These are phyloP conservation scores for Listronotus bonariensis DNA, from an alignment of 1,140 invertebrate species.

Conservation along the genomic window DNA sequence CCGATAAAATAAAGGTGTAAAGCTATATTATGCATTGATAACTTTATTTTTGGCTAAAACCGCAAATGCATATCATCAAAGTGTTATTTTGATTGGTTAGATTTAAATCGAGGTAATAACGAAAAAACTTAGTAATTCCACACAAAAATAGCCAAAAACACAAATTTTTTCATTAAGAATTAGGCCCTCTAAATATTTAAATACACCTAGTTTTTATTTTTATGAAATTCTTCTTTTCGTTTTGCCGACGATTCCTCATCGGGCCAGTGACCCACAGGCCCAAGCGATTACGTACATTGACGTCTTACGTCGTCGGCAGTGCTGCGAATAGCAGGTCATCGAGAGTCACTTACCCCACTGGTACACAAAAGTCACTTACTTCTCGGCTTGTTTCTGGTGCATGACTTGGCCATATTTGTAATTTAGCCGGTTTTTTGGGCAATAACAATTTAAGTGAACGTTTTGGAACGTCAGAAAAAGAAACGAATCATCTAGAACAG, in stretches of 20 bases:
- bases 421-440: background rate
- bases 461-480: background rate
- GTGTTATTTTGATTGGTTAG: no score
- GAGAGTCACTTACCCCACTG: slow-evolving; percentile 37
- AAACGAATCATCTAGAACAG: background rate
- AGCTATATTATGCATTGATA: no score
- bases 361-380: slow-evolving; percentile 31
- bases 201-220: no score
- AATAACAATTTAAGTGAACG: background rate
- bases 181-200: no score
- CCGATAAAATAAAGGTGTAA: no score
- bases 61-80: no score
- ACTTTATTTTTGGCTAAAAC: no score
- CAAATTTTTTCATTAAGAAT: no score
- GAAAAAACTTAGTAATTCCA: no score
- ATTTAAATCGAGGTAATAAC: no score
- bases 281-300: slow-evolving; percentile 29
- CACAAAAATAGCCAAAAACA: no score
- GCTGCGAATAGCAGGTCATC: slow-evolving; percentile 35
- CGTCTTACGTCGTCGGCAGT: slow-evolving; percentile 20
- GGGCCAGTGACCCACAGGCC: slow-evolving; percentile 35
- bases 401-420: slow-evolving; percentile 1
- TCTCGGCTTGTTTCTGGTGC: slow-evolving; percentile 2
- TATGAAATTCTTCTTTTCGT: no score
- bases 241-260: background rate